These are phyloP conservation scores for Phyllostomus discolor DNA, from an alignment of 2,113 vertebrate species.

Conservation along the genomic window DNA sequence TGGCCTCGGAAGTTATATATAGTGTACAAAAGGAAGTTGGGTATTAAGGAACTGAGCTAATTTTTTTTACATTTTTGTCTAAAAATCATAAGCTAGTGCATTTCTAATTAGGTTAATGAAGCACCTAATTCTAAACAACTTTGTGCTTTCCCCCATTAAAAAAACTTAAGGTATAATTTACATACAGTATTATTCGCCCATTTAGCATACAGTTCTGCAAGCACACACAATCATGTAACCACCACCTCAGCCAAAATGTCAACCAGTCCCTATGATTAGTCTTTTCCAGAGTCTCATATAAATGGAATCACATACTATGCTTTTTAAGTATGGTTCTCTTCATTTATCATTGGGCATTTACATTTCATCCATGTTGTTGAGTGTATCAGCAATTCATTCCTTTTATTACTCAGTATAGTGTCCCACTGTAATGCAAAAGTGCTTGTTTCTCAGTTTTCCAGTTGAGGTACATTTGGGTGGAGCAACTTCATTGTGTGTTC, in stretches of 20 bases:
- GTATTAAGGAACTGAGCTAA: background rate
- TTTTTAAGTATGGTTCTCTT: background rate
- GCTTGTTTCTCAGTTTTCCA: background rate
- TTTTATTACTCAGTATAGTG: background rate
- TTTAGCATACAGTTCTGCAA: background rate
- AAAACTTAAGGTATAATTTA: background rate
- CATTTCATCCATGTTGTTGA: background rate
- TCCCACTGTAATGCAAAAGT: background rate
- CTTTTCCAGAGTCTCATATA: background rate
- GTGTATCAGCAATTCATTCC: background rate
- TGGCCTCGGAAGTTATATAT: background rate
- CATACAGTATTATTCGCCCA: background rate
- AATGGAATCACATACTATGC: background rate
- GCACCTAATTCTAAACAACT: background rate
- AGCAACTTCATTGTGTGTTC: background rate
- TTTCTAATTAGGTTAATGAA: conserved; percentile 16
- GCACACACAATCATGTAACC: background rate
- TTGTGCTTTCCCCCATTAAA: background rate
- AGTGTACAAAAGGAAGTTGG: background rate
- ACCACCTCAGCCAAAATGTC: background rate
- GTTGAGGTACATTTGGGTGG: background rate
- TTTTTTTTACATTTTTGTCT: background rate
- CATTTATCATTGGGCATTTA: background rate
- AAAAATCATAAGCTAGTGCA: background rate
- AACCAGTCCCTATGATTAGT: background rate